Evolutionary conservation across 2,113 vertebrate genomes (phyloP), one percentile per base, ranked within the genome.

Genomic region (Nyctibius bracteatus): DNA sequence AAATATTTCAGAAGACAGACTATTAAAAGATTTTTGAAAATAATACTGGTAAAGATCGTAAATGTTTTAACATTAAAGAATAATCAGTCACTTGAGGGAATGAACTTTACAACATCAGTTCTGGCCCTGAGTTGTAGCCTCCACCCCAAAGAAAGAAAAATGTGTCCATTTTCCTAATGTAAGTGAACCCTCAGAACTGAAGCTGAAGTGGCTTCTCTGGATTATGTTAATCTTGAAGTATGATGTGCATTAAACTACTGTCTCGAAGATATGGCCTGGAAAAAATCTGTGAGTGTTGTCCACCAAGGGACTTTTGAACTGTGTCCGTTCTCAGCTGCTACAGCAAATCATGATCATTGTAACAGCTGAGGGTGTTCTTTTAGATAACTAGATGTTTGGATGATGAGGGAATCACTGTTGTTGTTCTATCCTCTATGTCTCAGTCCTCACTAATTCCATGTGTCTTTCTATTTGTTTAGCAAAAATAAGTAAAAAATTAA

Each of bases 131-230:
- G 47, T 49, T 61, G 9, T 57, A 81, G 27, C 24, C 10, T 79
- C 75, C 37, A 65, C 25, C 14, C 14, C 6, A 83, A 68, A 72
- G 49, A 67, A 86, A 19, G 59, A 83, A 58, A 85, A 86, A 28
- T 3, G 3, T 51, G 24, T 72, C 33, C 2, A 0, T 82, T 72
- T 82, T 75, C 22, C 14, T 25, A 51, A 46, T 0, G 0, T 58
- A 54, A 52, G 3, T 31, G 67, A 86, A 12, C 30, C 59, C 35
- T 65, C 20, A 44, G 35, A 86, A 81, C 35, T 10, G 0, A 58
- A 54, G 21, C 41, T 10, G 0, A 58, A 54, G 21, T 43, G 21
- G 1, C 12, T 61, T 71, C 8, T 43, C 22, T 85, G 51, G 18
- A 25, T 90, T 92, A 25, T 22, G 21, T 62, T 90, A 31, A 27